Evolutionary conservation across 2,113 vertebrate genomes (phyloP).

Genomic region (Dicentrarchus labrax): DNA sequence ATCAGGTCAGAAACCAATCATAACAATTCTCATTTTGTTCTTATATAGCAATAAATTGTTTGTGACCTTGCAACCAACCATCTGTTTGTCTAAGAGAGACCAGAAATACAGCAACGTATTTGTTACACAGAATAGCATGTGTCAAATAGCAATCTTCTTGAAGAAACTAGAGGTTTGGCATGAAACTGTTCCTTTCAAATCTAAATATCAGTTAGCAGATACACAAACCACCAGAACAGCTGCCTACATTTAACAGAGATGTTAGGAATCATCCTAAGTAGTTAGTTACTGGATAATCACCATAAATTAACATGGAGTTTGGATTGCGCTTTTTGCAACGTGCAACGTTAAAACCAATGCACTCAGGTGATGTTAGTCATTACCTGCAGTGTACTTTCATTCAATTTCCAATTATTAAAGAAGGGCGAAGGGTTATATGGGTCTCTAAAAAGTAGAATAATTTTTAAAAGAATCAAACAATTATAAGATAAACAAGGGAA

Average conservation of each 20-base stretch:
- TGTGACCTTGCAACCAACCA: not conserved
- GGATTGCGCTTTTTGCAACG: not conserved
- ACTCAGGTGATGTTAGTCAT: not conserved
- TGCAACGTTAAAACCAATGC: not conserved
- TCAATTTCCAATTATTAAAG: not conserved
- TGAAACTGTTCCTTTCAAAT: not conserved
- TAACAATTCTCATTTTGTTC: not conserved
- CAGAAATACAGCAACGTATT: not conserved
- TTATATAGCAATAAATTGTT: not conserved
- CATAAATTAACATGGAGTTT: not conserved
- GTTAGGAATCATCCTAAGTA: not conserved
- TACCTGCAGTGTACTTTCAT: not conserved
- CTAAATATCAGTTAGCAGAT: not conserved
- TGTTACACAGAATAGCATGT: no score
- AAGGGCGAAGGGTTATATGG: not conserved
- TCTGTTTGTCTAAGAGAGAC: not conserved
- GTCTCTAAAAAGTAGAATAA: not conserved
- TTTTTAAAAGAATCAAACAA: not conserved
- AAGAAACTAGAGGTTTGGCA: not conserved
- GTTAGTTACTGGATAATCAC: not conserved
- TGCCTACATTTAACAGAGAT: not conserved
- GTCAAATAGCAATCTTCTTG: no score
- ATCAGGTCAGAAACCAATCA: slow-evolving; percentile 82
- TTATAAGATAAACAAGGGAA: not conserved
- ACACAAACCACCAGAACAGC: not conserved